A percentile compares a stretch with the other conserved stretches of the same genome.
Evolutionary conservation across 2,113 vertebrate genomes (phyloP).

Genomic region (Illadopsis cleaveri): DNA sequence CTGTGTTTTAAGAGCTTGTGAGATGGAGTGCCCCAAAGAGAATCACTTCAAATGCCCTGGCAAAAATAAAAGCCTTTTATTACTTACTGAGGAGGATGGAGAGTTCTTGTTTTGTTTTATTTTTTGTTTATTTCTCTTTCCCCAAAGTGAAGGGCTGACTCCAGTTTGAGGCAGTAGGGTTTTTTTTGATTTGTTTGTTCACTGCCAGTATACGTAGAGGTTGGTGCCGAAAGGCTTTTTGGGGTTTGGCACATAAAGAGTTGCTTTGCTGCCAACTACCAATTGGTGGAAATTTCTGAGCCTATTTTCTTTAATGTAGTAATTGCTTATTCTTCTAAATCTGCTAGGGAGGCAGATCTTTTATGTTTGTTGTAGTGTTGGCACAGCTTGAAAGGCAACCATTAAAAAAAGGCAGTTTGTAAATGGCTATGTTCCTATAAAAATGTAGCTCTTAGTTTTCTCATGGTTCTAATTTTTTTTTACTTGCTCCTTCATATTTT

Average conservation of each 20-base stretch:
- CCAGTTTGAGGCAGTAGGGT: not conserved
- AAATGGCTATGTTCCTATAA: not conserved
- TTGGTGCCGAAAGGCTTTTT: not conserved
- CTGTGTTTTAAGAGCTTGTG: not conserved
- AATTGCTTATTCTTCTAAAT: constrained; percentile 63
- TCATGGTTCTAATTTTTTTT: not conserved
- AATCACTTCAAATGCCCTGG: not conserved
- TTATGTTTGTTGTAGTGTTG: constrained; percentile 17
- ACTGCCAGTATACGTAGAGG: not conserved
- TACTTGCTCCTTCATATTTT: not conserved
- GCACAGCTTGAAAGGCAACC: constrained; percentile 56
- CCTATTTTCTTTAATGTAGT: constrained; percentile 51
- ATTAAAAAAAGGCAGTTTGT: not conserved
- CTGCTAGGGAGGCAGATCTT: constrained; percentile 47
- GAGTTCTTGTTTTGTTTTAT: not conserved
- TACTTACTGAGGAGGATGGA: not conserved
- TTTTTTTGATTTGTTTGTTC: not conserved
- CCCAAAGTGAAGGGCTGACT: not conserved
- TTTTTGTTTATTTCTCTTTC: not conserved
- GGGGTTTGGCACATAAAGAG: constrained; percentile 8
- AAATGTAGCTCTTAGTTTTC: constrained; percentile 16
- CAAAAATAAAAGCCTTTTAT: not conserved
- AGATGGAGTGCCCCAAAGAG: not conserved
- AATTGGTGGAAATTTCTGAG: constrained; percentile 47
- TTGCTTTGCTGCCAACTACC: constrained; percentile 33